Conservation (phyloP, 2,113 vertebrate genomes). For the Zosterops pallidus region DNA sequence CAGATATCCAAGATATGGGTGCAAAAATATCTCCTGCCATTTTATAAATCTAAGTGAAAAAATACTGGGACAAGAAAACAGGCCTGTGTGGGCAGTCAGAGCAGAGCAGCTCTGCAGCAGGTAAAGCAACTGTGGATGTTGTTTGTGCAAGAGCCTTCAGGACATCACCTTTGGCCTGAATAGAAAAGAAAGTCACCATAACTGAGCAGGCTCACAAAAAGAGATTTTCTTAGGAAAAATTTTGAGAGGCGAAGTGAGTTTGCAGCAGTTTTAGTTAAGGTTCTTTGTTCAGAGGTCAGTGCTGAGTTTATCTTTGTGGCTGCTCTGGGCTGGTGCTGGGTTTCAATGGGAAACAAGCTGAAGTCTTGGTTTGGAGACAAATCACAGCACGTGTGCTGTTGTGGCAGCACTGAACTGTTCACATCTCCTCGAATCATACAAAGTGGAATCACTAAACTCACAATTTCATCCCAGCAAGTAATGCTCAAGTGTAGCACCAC, state of each 20-base stretch:
- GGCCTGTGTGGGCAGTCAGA: neutral
- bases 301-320: neutral
- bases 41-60: neutral
- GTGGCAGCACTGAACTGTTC: neutral
- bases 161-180: neutral
- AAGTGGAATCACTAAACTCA: neutral
- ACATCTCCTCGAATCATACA: fast-evolving
- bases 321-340: neutral
- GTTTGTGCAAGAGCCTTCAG: neutral
- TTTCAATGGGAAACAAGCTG: neutral
- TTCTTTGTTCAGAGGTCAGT: neutral
- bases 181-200: neutral
- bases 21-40: neutral
- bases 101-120: neutral
- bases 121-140: neutral
- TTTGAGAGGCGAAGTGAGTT: neutral
- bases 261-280: neutral
- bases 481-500: neutral
- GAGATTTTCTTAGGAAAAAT: neutral
- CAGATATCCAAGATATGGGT: neutral
- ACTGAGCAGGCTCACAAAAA: neutral
- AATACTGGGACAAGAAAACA: neutral
- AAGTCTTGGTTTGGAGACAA: neutral
- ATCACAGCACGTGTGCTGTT: fast-evolving
- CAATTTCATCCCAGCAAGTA: neutral